Evolutionary conservation across 2,797 vertebrate species (phyloP).

Genomic region (Acrossocheilus wenchowensis): DNA sequence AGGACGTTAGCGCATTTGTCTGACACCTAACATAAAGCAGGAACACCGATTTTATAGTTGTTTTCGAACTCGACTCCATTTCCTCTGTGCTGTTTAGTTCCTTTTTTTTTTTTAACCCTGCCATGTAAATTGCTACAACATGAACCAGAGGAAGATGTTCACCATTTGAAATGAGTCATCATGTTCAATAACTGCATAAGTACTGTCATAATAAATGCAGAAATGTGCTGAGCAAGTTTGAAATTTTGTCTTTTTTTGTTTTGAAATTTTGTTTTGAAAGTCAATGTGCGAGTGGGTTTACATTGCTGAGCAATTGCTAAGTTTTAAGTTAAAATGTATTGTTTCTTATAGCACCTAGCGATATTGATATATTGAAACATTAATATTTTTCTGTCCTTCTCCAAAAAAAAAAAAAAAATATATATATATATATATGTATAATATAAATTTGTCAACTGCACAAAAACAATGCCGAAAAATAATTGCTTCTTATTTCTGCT

Average conservation of each 20-base stretch:
- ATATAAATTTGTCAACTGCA: neutral
- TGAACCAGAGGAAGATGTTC: slow-evolving; percentile 51
- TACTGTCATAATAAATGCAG: slow-evolving; percentile 67
- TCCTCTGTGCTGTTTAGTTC: slow-evolving; percentile 36
- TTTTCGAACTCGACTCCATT: slow-evolving; percentile 53
- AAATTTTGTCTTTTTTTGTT: neutral
- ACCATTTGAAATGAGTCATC: slow-evolving; percentile 58
- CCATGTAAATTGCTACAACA: slow-evolving; percentile 54
- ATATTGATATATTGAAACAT: neutral
- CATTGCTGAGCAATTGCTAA: neutral
- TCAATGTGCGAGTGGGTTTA: neutral
- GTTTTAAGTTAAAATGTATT: neutral
- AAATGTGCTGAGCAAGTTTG: slow-evolving; percentile 58
- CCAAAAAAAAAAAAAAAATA: neutral
- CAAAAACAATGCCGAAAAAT: neutral
- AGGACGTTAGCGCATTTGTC: neutral
- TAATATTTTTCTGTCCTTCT: neutral
- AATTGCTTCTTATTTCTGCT: neutral
- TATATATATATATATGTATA: too few relatives aligned
- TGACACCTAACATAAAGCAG: slow-evolving; percentile 5
- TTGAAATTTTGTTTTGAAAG: neutral
- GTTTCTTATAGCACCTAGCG: neutral
- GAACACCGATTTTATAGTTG: slow-evolving; percentile 42
- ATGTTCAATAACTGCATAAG: slow-evolving; percentile 56
- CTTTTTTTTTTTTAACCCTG: slow-evolving; percentile 37